phyloP scores from a whole-genome alignment of 2,797 vertebrate species.

The Sebastes taczanowskii region DNA sequence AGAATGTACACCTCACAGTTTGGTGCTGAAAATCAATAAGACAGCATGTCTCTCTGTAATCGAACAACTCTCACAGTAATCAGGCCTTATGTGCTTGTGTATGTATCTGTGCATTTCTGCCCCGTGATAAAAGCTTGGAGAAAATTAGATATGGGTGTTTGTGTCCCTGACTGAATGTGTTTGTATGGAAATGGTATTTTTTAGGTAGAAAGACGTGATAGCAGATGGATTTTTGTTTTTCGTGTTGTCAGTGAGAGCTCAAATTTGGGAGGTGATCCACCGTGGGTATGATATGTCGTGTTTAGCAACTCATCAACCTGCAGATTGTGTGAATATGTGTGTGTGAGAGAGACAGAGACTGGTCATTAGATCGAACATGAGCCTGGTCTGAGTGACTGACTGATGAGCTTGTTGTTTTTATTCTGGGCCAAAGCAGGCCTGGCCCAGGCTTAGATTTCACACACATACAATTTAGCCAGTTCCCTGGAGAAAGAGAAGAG shows the following conservation, averaged over 20 bases:
- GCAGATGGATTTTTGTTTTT: neutral
- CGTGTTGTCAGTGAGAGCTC: neutral
- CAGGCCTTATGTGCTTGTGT: constrained; percentile 43
- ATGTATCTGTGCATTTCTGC: constrained; percentile 17
- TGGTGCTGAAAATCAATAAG: constrained; percentile 66
- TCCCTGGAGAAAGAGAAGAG: constrained; percentile 20
- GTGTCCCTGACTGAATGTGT: neutral
- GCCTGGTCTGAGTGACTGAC: constrained; percentile 48
- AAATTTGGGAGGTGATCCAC: constrained; percentile 12
- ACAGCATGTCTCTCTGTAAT: constrained; percentile 63
- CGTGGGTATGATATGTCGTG: constrained; percentile 17
- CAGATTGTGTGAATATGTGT: neutral
- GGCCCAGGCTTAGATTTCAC: constrained; percentile 57
- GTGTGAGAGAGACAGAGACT: neutral
- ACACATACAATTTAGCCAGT: constrained; percentile 31
- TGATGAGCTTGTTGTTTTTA: constrained; percentile 60
- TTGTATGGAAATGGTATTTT: neutral
- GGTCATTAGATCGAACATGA: constrained; percentile 48
- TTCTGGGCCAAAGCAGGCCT: constrained; percentile 21
- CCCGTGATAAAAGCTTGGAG: constrained; percentile 1
- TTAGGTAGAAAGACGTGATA: neutral
- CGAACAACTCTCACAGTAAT: constrained; percentile 57
- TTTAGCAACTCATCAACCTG: constrained; percentile 9
- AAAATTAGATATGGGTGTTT: neutral
- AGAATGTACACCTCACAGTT: constrained; percentile 63